Conservation (phyloP, 2,113 vertebrate genomes). For the Bufo gargarizans region DNA sequence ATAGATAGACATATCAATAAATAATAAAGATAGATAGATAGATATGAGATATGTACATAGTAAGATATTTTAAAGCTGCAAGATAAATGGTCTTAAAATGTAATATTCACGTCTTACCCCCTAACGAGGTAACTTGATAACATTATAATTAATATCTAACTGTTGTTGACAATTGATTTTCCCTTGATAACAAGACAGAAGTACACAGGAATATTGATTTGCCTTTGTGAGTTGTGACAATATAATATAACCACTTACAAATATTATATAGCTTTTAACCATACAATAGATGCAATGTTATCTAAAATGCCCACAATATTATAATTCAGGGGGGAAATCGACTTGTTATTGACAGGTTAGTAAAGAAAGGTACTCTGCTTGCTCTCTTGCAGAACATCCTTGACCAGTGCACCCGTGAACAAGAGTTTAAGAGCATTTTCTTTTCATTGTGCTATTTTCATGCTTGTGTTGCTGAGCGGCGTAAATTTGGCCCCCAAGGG, state of each 20-base stretch:
- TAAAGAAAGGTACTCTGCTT: not conserved
- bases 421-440: slow-evolving; percentile 84
- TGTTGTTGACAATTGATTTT: slow-evolving; percentile 35
- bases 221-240: not conserved
- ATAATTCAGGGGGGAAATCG: slow-evolving; percentile 20
- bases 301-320: not conserved
- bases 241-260: slow-evolving; percentile 13
- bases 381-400: slow-evolving; percentile 72
- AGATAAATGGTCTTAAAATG: not conserved
- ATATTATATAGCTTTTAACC: not conserved
- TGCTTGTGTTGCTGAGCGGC: slow-evolving; percentile 78
- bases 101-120: not conserved
- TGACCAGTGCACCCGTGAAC: slow-evolving; percentile 78
- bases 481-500: slow-evolving; percentile 80
- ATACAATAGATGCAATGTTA: not conserved
- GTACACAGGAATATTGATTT: slow-evolving; percentile 43
- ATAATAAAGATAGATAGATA: not conserved
- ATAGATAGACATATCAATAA: too few relatives aligned
- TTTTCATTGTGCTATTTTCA: slow-evolving; percentile 84
- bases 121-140: not conserved
- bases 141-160: slow-evolving; percentile 14
- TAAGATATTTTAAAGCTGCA: not conserved
- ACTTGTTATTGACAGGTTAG: slow-evolving; percentile 10
- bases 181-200: not conserved
- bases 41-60: not conserved